Base-by-base conservation (phyloP, 2,888 invertebrate species). In the Leucania comma region DNA sequence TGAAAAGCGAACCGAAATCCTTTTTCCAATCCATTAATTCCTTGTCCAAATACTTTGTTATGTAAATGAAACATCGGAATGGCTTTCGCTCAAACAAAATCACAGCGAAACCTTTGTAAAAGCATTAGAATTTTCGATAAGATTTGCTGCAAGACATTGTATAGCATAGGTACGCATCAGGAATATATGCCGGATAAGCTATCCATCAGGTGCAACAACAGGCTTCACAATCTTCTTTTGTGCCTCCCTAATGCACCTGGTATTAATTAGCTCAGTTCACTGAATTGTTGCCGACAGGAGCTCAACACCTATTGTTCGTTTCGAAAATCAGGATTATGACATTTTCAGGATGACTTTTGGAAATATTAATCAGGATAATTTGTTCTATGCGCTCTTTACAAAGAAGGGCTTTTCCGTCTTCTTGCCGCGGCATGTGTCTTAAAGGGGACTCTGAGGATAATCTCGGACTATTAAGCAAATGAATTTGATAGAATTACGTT, bases 231-330 rank as follows among this genome's bases (percentile, higher is more conserved):
- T 58, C 38, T 59, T 68, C 62, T 71, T 78, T 82, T 83, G 75
- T 78, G 65, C 69, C 59, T 71, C 54, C 24, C 59, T 72, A 82
- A 77, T 77, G 57, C 70, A 68, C 67, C 71, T 46, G 51, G 62
- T 61, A 78, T 75, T 77, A 81, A 78, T 75, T 81, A 81, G 58
- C 60, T 60, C 61, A 48, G 75, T 51, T 71, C 69, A 58, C 67
- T 70, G 35, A 51, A 51, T 68, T 56, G 72, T 66, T 75, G 51
- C 48, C 10, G 48, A 69, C 54, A 63, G 65, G 20, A 62, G 62
- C 24, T 74, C 57, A 69, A 57, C 51, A 69, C 50, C 66, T 68
- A 58, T 72, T 70, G 59, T 69, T 38, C 20, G 32, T 54, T 35
- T 35, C 20, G 42, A 0, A 67, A 68, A 70, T 22, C 60, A 53